Evolutionary conservation across 2,888 invertebrate species (phyloP).

Genomic region (Miltochrista miniata): DNA sequence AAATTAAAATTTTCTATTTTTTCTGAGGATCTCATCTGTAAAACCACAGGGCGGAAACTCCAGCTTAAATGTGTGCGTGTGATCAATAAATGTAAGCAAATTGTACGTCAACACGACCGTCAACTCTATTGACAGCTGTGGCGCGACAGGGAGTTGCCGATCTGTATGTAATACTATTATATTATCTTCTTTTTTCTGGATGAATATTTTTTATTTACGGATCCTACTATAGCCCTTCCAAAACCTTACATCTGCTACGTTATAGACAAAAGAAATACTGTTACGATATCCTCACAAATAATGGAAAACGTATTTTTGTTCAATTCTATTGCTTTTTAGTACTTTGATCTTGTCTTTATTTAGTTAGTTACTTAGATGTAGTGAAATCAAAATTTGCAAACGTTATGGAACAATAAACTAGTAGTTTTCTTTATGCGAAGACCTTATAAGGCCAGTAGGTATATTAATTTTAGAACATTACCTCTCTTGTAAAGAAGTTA

Average conservation of each 20-base stretch:
- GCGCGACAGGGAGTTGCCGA: too few relatives aligned
- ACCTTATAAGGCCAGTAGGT: constrained; percentile 37
- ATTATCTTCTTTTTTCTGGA: too few relatives aligned
- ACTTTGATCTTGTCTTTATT: constrained; percentile 48
- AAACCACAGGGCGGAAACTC: too few relatives aligned
- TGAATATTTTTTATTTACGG: too few relatives aligned
- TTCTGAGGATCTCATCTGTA: constrained; percentile 41
- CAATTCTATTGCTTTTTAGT: constrained; percentile 40
- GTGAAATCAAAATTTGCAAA: constrained; percentile 26
- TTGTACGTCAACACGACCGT: too few relatives aligned
- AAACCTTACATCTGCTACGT: too few relatives aligned
- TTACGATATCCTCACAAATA: constrained; percentile 35
- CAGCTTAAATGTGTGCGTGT: too few relatives aligned
- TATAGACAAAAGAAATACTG: background rate
- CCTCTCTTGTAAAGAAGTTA: constrained; percentile 9
- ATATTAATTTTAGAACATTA: constrained; percentile 15
- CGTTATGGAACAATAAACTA: constrained; percentile 20
- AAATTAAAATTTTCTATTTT: constrained; percentile 46
- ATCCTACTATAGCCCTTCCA: too few relatives aligned
- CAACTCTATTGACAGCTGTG: too few relatives aligned
- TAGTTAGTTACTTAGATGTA: constrained; percentile 33
- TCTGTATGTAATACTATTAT: too few relatives aligned
- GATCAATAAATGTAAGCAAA: too few relatives aligned
- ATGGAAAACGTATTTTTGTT: constrained; percentile 33
- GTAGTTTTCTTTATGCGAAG: constrained; percentile 20